phyloP scores from a whole-genome alignment of 1,140 invertebrate species.

The Drosophila triauraria region DNA sequence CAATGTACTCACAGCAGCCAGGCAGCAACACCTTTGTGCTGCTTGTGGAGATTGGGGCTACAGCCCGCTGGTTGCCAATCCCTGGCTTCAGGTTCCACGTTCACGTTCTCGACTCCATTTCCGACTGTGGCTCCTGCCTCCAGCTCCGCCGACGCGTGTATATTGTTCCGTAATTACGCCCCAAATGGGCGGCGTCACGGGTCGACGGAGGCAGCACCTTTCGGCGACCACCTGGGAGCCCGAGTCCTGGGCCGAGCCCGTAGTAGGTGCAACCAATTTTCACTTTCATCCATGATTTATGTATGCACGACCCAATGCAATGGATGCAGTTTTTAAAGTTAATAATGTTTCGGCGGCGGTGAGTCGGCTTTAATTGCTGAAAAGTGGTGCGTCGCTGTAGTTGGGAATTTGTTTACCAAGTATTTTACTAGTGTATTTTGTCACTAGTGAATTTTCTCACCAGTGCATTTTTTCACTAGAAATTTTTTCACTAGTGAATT shows the following conservation, averaged over 20 bases:
- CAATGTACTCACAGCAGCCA: constrained; percentile 3
- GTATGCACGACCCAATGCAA: constrained; percentile 33
- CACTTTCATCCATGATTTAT: constrained; percentile 65
- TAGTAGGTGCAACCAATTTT: constrained; percentile 53
- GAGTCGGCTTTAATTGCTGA: constrained; percentile 25
- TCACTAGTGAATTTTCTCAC: no score
- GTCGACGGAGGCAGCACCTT: constrained; percentile 28
- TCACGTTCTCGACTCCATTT: not conserved
- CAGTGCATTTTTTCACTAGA: no score
- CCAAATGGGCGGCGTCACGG: constrained; percentile 24
- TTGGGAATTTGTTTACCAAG: not conserved
- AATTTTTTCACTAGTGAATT: no score
- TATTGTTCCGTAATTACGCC: constrained; percentile 66
- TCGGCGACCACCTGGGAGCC: constrained; percentile 40
- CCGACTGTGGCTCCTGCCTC: not conserved
- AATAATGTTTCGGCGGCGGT: constrained; percentile 11
- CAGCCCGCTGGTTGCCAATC: not conserved
- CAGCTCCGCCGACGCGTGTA: constrained; percentile 23
- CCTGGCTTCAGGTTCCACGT: constrained; percentile 10
- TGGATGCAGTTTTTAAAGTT: constrained; percentile 49
- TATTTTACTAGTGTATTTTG: no score
- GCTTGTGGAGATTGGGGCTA: constrained; percentile 22
- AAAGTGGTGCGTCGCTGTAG: not conserved
- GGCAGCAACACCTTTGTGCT: constrained; percentile 5
- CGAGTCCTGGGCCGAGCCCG: constrained; percentile 1